Evolutionary conservation across 2,888 invertebrate genomes (phyloP).

Genomic region (Drosophila silvestris): DNA sequence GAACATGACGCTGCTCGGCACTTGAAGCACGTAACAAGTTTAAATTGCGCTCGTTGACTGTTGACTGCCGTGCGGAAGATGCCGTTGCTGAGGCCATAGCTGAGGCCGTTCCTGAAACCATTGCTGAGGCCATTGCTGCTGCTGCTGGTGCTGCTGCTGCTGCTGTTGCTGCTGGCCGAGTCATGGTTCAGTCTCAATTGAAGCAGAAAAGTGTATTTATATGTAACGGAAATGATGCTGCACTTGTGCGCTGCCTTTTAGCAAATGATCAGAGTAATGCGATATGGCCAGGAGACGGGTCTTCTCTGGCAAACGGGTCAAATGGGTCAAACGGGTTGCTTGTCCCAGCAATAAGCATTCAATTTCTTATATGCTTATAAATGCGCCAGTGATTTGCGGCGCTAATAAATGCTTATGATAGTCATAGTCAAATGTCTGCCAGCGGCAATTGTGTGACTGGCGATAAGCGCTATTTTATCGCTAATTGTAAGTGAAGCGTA

Average conservation of each 20-base stretch:
- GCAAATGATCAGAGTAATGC: slow-evolving; percentile 67
- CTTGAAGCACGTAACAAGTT: slow-evolving; percentile 77
- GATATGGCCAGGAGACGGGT: slow-evolving; percentile 31
- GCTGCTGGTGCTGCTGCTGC: slow-evolving; percentile 9
- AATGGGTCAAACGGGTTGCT: slow-evolving; percentile 52
- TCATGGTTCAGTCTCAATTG: slow-evolving; percentile 71
- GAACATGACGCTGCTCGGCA: slow-evolving; percentile 69
- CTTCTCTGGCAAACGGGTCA: not conserved
- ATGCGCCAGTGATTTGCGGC: slow-evolving; percentile 61
- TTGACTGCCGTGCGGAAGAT: slow-evolving; percentile 76
- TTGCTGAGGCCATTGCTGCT: slow-evolving; percentile 25
- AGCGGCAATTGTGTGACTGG: slow-evolving; percentile 40
- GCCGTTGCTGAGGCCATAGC: slow-evolving; percentile 36
- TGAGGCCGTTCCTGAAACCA: slow-evolving; percentile 5
- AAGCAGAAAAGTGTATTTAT: slow-evolving; percentile 80
- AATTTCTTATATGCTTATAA: slow-evolving; percentile 41
- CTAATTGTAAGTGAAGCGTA: slow-evolving; percentile 73
- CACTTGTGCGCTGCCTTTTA: slow-evolving; percentile 73
- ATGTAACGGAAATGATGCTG: slow-evolving; percentile 80
- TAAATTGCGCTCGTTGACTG: slow-evolving; percentile 80
- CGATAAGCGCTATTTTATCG: slow-evolving; percentile 71
- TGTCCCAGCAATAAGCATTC: slow-evolving; percentile 39
- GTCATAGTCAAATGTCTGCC: slow-evolving; percentile 18
- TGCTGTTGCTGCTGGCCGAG: slow-evolving; percentile 49
- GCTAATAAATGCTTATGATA: slow-evolving; percentile 69